Percentiles rank a stretch among this genome's conserved stretches.
phyloP scores from a whole-genome alignment of 2,888 invertebrate genomes.

The Allolobophora icterica region DNA sequence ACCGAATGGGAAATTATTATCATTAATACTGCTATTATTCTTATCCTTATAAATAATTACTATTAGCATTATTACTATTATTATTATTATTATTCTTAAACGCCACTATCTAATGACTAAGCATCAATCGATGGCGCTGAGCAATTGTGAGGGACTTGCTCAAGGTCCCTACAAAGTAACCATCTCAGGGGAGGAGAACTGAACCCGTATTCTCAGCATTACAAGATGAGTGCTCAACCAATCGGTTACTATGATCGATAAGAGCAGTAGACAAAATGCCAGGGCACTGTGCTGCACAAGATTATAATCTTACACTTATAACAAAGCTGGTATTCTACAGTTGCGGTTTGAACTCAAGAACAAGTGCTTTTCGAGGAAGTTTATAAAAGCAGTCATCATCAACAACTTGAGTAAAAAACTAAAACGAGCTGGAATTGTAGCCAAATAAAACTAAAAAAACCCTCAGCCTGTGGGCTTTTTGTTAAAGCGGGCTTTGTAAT shows the following conservation, averaged over 20 bases:
- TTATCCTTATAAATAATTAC: too few relatives aligned
- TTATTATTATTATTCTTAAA: background rate
- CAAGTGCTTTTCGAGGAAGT: background rate
- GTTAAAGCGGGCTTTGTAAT: background rate
- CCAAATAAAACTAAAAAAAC: background rate
- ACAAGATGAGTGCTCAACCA: background rate
- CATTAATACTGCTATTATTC: too few relatives aligned
- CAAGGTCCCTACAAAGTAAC: too few relatives aligned
- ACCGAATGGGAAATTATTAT: too few relatives aligned
- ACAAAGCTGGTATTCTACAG: background rate
- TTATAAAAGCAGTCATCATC: background rate
- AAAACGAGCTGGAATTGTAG: background rate
- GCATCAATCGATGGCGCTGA: too few relatives aligned
- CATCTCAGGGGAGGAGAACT: too few relatives aligned
- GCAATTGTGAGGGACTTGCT: too few relatives aligned
- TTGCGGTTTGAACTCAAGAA: background rate
- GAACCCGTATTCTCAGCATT: too few relatives aligned
- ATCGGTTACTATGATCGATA: background rate
- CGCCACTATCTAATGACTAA: too few relatives aligned
- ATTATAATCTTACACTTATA: background rate
- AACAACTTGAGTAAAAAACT: slow-evolving; percentile 2
- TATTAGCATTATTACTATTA: too few relatives aligned
- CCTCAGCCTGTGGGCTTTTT: background rate
- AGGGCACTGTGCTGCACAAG: background rate
- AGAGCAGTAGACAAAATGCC: background rate